Evolutionary conservation across 2,888 invertebrate species (phyloP).

Genomic region (Eledone cirrhosa): DNA sequence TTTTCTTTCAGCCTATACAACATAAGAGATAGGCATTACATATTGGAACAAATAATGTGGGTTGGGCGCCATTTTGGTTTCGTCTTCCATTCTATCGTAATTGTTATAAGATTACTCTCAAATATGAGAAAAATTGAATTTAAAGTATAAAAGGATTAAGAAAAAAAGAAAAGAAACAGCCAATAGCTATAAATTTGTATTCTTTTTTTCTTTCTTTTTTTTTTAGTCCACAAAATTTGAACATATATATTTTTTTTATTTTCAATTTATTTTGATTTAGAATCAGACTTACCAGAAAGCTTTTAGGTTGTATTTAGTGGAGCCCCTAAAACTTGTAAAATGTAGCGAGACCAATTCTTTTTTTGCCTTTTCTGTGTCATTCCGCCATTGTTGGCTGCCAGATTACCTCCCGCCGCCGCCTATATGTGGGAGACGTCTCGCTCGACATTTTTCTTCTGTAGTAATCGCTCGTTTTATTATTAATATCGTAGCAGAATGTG

Average conservation of each 20-base stretch:
- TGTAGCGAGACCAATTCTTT: slow-evolving; percentile 1
- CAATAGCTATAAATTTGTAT: not conserved
- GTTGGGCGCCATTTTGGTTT: too few species aligned
- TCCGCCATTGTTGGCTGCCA: not conserved
- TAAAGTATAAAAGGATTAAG: not conserved
- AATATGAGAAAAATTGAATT: not conserved
- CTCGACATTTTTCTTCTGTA: not conserved
- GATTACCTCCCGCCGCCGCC: slow-evolving; percentile 25
- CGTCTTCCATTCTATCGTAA: too few species aligned
- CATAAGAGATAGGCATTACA: too few species aligned
- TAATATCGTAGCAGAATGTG: not conserved
- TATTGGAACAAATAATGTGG: too few species aligned
- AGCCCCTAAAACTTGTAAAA: slow-evolving; percentile 4
- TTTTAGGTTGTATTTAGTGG: slow-evolving; percentile 4
- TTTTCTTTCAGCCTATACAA: too few species aligned
- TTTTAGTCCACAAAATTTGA: not conserved
- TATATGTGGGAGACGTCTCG: not conserved
- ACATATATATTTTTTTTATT: slow-evolving; percentile 11
- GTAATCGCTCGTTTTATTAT: slow-evolving; percentile 6
- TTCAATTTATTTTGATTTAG: slow-evolving; percentile 26
- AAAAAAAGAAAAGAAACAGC: not conserved
- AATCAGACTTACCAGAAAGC: slow-evolving; percentile 24
- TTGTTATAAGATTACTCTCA: not conserved
- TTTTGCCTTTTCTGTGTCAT: slow-evolving; percentile 4
- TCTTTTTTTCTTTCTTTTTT: not conserved